Evolutionary conservation across 1,140 invertebrate species (phyloP).

Genomic region (Plectrocnemia conspersa): DNA sequence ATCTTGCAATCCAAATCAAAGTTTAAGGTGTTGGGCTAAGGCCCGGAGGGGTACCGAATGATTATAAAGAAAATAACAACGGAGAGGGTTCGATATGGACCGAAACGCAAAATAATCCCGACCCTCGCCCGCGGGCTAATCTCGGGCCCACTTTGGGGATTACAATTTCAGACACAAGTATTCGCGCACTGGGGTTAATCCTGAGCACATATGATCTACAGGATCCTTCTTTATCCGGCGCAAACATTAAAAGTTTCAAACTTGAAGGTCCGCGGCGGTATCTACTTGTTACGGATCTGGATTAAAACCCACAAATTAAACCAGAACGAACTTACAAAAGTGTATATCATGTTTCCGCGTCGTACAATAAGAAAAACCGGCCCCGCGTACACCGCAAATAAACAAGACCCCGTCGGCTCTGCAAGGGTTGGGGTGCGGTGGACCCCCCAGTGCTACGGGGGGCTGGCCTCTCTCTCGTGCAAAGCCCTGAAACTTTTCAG

Average conservation of each 20-base stretch:
- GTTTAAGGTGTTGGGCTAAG: too few relatives aligned
- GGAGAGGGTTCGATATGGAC: not conserved
- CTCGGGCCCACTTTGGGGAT: constrained; percentile 2
- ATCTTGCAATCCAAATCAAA: too few relatives aligned
- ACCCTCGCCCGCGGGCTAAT: constrained; percentile 2
- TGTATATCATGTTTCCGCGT: constrained; percentile 13
- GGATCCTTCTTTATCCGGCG: constrained; percentile 16
- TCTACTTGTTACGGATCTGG: constrained; percentile 19
- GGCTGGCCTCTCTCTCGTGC: too few relatives aligned
- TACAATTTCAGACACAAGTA: not conserved
- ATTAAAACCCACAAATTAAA: constrained; percentile 24
- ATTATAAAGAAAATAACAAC: constrained; percentile 9
- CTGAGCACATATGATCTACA: not conserved
- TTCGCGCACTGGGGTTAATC: not conserved
- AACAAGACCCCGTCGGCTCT: too few relatives aligned
- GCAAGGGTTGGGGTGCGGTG: too few relatives aligned
- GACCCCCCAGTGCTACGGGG: too few relatives aligned
- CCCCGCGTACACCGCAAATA: too few relatives aligned
- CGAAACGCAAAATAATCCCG: not conserved
- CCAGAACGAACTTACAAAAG: constrained; percentile 13
- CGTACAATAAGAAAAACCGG: too few relatives aligned
- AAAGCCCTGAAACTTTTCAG: too few relatives aligned
- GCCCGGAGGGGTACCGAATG: not conserved
- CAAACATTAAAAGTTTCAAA: constrained; percentile 22
- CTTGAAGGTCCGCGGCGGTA: constrained; percentile 14